Percentiles rank a stretch among this genome's conserved stretches.
These are phyloP conservation scores for Enteromius viviparus DNA, from an alignment of 2,797 vertebrate genomes.

Conservation along the genomic window DNA sequence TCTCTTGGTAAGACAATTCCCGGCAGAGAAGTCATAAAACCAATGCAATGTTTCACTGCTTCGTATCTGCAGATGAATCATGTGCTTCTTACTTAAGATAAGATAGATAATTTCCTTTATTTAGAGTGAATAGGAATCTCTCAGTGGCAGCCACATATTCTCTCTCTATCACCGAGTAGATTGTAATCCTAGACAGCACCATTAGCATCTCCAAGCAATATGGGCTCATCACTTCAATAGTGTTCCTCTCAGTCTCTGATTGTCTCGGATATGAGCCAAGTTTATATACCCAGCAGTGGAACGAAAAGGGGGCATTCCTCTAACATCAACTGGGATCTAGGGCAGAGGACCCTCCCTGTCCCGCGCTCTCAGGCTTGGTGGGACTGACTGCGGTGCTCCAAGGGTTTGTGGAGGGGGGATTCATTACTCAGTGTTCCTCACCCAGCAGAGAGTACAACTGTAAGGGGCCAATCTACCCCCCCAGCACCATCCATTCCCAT, in stretches of 20 bases:
- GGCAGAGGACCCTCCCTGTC: conserved; percentile 18
- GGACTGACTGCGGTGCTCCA: conserved; percentile 9
- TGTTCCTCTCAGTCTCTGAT: conserved; percentile 49
- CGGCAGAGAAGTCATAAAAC: not conserved
- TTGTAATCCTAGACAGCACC: conserved; percentile 47
- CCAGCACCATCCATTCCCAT: conserved; percentile 35
- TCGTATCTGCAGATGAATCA: conserved; percentile 1
- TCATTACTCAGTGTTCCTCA: not conserved
- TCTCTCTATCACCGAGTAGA: conserved; percentile 37
- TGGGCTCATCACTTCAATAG: conserved; percentile 55
- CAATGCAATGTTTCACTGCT: not conserved
- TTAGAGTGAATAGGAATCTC: conserved; percentile 24
- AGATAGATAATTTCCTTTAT: conserved; percentile 25
- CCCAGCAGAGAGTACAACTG: not conserved
- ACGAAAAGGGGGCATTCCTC: conserved; percentile 26
- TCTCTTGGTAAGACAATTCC: not conserved
- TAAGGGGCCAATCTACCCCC: conserved; percentile 13
- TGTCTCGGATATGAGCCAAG: conserved; percentile 47
- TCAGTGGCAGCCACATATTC: conserved; percentile 27
- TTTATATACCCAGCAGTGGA: conserved; percentile 19
- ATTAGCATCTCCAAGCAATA: conserved; percentile 55
- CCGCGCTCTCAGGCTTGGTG: conserved; percentile 37
- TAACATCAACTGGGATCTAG: conserved; percentile 42
- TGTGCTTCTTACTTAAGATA: conserved; percentile 17
- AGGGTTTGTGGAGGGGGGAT: conserved; percentile 18